Conservation (phyloP, 1,140 invertebrate species). For the Sweltsa coloradensis region DNA sequence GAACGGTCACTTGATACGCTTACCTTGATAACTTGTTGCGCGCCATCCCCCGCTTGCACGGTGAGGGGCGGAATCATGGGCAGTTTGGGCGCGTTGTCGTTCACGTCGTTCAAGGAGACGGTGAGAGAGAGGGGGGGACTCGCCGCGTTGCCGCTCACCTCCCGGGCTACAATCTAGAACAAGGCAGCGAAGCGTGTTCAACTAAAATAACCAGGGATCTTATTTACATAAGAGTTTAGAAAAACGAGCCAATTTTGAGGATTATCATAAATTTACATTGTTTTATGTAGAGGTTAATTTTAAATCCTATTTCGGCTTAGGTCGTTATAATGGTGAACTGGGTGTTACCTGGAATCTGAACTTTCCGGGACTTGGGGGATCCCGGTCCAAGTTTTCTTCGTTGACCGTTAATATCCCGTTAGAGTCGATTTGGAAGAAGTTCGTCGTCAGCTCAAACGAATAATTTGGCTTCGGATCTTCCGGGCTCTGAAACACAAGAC, state of each 20-base stretch:
- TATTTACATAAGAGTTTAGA: too few relatives aligned
- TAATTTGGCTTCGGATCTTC: slow-evolving; percentile 62
- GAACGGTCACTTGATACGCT: slow-evolving; percentile 1
- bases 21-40: slow-evolving; percentile 60
- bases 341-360: slow-evolving; percentile 59
- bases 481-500: slow-evolving; percentile 40
- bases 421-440: slow-evolving; percentile 65
- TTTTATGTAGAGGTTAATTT: too few relatives aligned
- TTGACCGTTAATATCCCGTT: slow-evolving; percentile 63
- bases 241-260: too few relatives aligned
- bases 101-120: slow-evolving; percentile 67
- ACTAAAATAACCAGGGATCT: too few relatives aligned
- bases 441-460: slow-evolving; percentile 71
- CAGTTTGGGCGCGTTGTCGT: slow-evolving; percentile 71
- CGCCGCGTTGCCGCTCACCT: slow-evolving; percentile 60
- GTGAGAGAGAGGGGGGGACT: slow-evolving; percentile 67
- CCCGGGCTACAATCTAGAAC: slow-evolving; percentile 53
- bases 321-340: too few relatives aligned
- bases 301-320: too few relatives aligned
- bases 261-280: too few relatives aligned
- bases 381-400: slow-evolving; percentile 71
- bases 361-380: slow-evolving; percentile 71
- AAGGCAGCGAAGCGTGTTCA: too few relatives aligned
- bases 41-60: slow-evolving; percentile 67
- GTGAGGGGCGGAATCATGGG: slow-evolving; percentile 61